phyloP scores from a whole-genome alignment of 1,140 invertebrate species.

The Drosophila punjabiensis region DNA sequence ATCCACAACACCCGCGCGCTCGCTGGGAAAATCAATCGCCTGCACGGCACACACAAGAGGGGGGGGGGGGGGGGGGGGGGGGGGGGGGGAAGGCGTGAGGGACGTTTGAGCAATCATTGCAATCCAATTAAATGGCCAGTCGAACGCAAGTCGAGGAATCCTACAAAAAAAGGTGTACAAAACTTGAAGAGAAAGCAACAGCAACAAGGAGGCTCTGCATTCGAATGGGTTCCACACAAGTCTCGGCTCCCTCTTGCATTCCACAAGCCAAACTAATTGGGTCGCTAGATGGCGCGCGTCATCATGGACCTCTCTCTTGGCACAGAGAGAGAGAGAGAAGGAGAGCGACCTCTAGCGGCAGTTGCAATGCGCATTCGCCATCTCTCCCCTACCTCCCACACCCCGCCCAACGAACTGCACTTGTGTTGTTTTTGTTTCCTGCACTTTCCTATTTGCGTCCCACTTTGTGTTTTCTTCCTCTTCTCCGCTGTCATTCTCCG shows the following conservation, averaged over 20 bases:
- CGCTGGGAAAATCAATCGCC: slow-evolving; percentile 70
- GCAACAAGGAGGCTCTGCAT: background rate
- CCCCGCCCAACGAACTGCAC: slow-evolving; percentile 23
- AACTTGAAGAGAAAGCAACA: slow-evolving; percentile 5
- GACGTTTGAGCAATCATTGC: slow-evolving; percentile 57
- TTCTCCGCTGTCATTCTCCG: background rate
- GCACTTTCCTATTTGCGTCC: slow-evolving; percentile 42
- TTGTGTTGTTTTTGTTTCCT: slow-evolving; percentile 34
- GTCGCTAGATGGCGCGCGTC: slow-evolving; percentile 50
- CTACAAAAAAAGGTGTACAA: slow-evolving; percentile 9
- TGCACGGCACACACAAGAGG: background rate
- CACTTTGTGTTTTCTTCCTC: slow-evolving; percentile 45
- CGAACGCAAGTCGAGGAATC: slow-evolving; percentile 10
- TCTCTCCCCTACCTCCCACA: background rate
- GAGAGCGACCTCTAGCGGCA: background rate
- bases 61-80: background rate
- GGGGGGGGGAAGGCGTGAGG: background rate
- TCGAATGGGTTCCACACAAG: slow-evolving; percentile 23
- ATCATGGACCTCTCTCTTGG: slow-evolving; percentile 9
- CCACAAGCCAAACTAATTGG: slow-evolving; percentile 49
- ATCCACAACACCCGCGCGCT: slow-evolving; percentile 22
- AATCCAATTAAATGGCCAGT: slow-evolving; percentile 69
- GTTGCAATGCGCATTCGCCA: slow-evolving; percentile 58
- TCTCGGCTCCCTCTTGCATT: slow-evolving; percentile 17
- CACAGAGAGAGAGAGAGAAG: slow-evolving; percentile 2